Evolutionary conservation across 2,113 vertebrate species (phyloP).

Genomic region (Asarcornis scutulata): DNA sequence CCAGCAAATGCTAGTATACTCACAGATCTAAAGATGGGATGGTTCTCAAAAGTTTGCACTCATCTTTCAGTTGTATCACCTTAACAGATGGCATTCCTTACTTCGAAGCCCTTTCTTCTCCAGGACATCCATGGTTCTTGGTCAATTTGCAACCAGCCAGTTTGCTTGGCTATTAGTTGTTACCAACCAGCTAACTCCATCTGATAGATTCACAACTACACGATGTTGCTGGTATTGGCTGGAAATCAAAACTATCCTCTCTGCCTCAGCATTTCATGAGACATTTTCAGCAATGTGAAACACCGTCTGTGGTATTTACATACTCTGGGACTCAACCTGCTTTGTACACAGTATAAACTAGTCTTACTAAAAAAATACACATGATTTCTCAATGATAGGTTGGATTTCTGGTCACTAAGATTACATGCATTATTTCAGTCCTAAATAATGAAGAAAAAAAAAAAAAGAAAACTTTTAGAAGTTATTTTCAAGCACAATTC

Average conservation of each 20-base stretch:
- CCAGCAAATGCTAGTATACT: background rate
- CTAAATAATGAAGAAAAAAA: background rate
- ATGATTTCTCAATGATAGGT: background rate
- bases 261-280: background rate
- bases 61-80: background rate
- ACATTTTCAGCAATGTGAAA: background rate
- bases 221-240: background rate
- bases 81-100: background rate
- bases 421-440: background rate
- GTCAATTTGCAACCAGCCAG: background rate
- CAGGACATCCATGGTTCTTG: background rate
- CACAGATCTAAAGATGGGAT: background rate
- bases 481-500: background rate
- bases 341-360: background rate
- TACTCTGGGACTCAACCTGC: background rate
- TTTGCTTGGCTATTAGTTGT: background rate
- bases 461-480: background rate
- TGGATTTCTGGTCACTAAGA: background rate
- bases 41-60: background rate
- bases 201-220: background rate
- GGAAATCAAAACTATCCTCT: background rate
- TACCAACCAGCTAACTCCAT: background rate
- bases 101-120: background rate
- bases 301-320: background rate
- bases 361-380: slow-evolving; percentile 3